Percentiles rank a stretch among this genome's conserved stretches.
These are phyloP conservation scores for Lerista edwardsae DNA, from an alignment of 2,797 vertebrate genomes.

Conservation along the genomic window DNA sequence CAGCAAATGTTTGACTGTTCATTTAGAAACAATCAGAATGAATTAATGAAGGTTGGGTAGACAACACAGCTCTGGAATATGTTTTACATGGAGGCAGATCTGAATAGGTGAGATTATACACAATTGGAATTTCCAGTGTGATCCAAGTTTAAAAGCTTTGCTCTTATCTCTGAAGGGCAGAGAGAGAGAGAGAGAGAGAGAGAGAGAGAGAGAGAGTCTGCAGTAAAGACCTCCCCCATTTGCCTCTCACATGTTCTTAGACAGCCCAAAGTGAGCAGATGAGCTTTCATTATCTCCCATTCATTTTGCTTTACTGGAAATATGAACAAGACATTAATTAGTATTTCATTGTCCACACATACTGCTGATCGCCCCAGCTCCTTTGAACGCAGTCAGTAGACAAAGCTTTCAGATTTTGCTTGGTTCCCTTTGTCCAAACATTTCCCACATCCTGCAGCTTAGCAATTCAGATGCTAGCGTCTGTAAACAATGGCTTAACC, in stretches of 20 bases:
- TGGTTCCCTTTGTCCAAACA: constrained; percentile 47
- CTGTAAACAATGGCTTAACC: constrained; percentile 61
- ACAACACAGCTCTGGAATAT: not conserved
- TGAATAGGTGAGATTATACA: constrained; percentile 2
- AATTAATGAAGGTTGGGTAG: not conserved
- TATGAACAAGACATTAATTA: rapidly evolving
- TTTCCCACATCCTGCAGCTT: constrained; percentile 52
- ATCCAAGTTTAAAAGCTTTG: rapidly evolving
- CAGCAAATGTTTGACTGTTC: rapidly evolving
- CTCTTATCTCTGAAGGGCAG: not conserved
- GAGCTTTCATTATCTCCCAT: constrained; percentile 14
- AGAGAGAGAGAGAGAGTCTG: not conserved
- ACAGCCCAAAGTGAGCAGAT: not conserved
- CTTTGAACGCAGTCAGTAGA: constrained; percentile 47
- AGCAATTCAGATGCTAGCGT: constrained; percentile 59
- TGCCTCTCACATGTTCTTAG: not conserved
- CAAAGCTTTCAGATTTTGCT: constrained; percentile 35
- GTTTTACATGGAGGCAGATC: not conserved
- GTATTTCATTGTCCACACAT: not conserved
- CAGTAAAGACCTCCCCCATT: rapidly evolving
- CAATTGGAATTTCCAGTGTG: not conserved
- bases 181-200: no score
- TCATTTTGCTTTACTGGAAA: constrained; percentile 18
- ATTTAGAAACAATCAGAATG: rapidly evolving
- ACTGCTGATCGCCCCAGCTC: constrained; percentile 26